Evolutionary conservation across 2,113 vertebrate genomes (phyloP), one percentile per base, ranked within the genome.

Genomic region (Pedetes capensis): DNA sequence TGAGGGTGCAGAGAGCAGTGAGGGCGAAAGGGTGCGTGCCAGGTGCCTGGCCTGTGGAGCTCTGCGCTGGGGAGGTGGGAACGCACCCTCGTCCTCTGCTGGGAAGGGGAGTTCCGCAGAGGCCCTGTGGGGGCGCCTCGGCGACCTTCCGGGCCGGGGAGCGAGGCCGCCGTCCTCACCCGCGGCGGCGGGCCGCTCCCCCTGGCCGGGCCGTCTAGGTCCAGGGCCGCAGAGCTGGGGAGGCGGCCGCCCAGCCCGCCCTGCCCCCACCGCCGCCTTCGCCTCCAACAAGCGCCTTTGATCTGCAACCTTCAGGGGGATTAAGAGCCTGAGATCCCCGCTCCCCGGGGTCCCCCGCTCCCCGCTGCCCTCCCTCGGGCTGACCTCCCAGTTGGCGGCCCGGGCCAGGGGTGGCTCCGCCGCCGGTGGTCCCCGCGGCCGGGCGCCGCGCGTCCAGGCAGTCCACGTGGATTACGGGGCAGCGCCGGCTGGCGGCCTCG

Each of bases 251-350:
- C 94, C 9, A 13, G 66, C 55, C 66, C 32, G 37, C 42, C 55
- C 89, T 5, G 2, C 72, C 93, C 89, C 80, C 86, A 22, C 39
- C 64, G 75, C 64, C 10, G 34, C 53, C 88, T 61, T 8, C 17
- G 96, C 75, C 63, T 71, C 51, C 64, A 18, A 39, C 82, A 14
- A 34, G 89, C 44, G 84, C 84, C 96, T 97, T 97, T 97, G 96
- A 97, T 97, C 95, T 92, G 96, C 76, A 96, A 84, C 95, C 84
- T 96, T 93, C 94, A 49, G 94, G 90, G 95, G 97, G 95, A 97
- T 97, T 97, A 96, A 93, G 89, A 93, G 93, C 89, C 93, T 27
- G 74, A 57, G 96, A 97, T 95, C 85, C 76, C 81, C 6, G n/a
- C 53, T 96, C 97, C 96, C 93, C 55, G 66, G 93, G 95, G 86